phyloP scores from a whole-genome alignment of 2,797 vertebrate genomes.

The Sorex maritimensis region DNA sequence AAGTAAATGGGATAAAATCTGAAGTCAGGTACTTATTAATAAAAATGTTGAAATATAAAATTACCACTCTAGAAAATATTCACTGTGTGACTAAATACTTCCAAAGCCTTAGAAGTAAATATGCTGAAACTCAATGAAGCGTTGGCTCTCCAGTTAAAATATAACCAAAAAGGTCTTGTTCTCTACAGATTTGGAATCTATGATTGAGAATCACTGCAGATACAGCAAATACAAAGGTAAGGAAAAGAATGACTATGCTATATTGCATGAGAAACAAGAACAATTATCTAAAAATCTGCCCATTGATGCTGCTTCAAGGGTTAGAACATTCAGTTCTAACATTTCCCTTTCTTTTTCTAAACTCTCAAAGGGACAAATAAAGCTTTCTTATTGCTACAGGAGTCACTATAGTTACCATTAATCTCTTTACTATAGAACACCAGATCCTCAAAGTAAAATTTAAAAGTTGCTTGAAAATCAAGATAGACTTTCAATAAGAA shows the following conservation, averaged over 20 bases:
- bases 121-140: neutral
- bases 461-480: slow-evolving; percentile 63
- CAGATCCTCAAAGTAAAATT: slow-evolving; percentile 27
- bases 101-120: slow-evolving; percentile 27
- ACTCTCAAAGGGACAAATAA: neutral
- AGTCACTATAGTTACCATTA: neutral
- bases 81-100: neutral
- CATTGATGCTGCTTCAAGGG: neutral
- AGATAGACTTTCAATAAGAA: slow-evolving; percentile 34
- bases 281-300: neutral
- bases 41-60: slow-evolving; percentile 52
- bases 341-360: slow-evolving; percentile 34
- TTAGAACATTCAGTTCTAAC: neutral
- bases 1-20: slow-evolving; percentile 15
- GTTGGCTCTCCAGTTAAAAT: neutral
- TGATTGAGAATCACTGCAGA: neutral
- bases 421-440: slow-evolving; percentile 21
- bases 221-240: neutral
- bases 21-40: slow-evolving; percentile 28
- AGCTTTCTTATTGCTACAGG: slow-evolving; percentile 1
- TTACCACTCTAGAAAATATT: slow-evolving; percentile 48
- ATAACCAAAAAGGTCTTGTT: neutral
- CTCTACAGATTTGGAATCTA: neutral
- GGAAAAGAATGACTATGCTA: neutral
- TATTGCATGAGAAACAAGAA: neutral